Conservation (phyloP, 2,888 invertebrate species). For the Hymenopus coronatus region DNA sequence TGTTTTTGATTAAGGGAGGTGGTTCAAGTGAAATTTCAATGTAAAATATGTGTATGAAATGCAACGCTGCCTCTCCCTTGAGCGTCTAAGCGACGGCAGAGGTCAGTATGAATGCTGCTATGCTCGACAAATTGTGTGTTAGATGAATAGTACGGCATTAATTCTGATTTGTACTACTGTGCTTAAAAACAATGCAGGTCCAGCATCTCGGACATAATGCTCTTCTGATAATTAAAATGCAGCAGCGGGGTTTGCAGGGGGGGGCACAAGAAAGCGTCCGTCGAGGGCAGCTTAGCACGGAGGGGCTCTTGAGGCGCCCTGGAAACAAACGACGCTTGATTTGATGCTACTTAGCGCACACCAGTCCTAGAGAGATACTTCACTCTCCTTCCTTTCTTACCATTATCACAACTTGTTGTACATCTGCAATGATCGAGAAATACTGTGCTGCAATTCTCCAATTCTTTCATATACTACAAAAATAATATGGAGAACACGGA, state of each 20-base stretch:
- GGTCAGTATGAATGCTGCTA: neutral
- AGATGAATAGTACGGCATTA: no score
- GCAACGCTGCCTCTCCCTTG: no score
- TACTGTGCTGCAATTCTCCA: no score
- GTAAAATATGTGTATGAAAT: no score
- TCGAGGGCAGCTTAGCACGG: neutral
- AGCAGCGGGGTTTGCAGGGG: neutral
- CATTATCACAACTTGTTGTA: neutral
- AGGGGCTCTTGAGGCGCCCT: neutral
- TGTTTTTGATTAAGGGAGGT: no score
- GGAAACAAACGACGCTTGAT: neutral
- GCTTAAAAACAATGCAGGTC: no score
- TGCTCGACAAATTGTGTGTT: neutral
- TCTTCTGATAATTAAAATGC: neutral
- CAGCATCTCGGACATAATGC: neutral
- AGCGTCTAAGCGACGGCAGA: no score
- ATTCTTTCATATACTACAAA: no score
- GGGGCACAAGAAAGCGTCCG: neutral
- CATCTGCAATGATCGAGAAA: neutral
- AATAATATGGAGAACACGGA: no score
- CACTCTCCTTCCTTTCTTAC: neutral
- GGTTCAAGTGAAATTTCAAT: no score
- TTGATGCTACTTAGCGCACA: neutral
- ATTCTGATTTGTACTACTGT: no score
- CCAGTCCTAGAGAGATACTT: neutral